Evolutionary conservation across 2,888 invertebrate species (phyloP), one percentile per base, ranked within the genome.

Genomic region (Drosophila leonis): DNA sequence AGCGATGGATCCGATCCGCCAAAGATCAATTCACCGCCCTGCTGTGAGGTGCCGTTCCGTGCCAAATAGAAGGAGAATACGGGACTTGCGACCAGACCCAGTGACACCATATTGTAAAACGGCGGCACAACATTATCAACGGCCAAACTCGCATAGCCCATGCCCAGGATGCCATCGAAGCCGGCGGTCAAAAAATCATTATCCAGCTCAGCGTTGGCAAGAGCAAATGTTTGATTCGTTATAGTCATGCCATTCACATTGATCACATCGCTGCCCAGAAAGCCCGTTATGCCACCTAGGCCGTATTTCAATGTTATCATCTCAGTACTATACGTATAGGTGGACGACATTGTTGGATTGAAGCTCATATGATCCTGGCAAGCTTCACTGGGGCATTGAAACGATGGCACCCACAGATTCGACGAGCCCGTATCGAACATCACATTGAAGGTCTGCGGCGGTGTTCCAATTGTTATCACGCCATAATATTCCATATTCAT

Each of bases 131-230:
- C 98, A 75, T 96, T 95, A 93, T 98, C 97, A 68, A 97, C 97
- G 0, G 98, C 94, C 91, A 99, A 97, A 29, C 95, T 94, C 78
- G 94, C 94, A 93, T 97, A 99, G 4, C 95, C 98, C 96, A 99
- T 95, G 76, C 98, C 99, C 69, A 99, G 94, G 91, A 99, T 98
- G 74, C 99, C 98, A 93, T 99, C 99, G 93, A 99, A 99, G 93
- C 97, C 97, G 73, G 98, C 98, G 54, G 97, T 97, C n/a, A 98
- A 96, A 93, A 99, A 99, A 2, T 33, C 18, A 33, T 97, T 96
- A 24, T 96, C 93, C 69, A 98, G 98, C 94, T 99, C 98, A 82
- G 95, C 95, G 70, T 97, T 93, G 10, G 98, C 99, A 94, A 98
- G 98, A 8, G 97, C 98, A 94, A 99, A 99, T 35, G 97, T 97